A percentile compares a stretch with the other conserved stretches of the same genome.
Conservation (phyloP, 2,888 invertebrate genomes). For the Aromia moschata region DNA sequence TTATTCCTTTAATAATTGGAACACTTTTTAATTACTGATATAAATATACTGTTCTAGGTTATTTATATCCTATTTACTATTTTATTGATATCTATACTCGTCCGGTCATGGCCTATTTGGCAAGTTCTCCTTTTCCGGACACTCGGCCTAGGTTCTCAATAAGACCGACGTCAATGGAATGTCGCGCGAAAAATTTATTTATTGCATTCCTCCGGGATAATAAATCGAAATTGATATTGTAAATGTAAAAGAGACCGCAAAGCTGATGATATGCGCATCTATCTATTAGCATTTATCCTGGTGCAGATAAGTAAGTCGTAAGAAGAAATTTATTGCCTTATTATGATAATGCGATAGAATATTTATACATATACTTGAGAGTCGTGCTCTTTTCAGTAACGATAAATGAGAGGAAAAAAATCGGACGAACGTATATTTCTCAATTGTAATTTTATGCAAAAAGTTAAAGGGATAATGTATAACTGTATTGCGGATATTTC, state of each 20-base stretch:
- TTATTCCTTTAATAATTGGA: too few relatives aligned
- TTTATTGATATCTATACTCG: slow-evolving; percentile 1
- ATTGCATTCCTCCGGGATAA: slow-evolving; percentile 30
- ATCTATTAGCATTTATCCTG: slow-evolving; percentile 3
- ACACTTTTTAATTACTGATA: too few relatives aligned
- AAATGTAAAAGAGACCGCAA: slow-evolving; percentile 11
- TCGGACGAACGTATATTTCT: too few relatives aligned
- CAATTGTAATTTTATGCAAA: too few relatives aligned
- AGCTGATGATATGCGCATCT: slow-evolving; percentile 1
- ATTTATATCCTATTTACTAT: not conserved
- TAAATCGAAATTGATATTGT: slow-evolving; percentile 28
- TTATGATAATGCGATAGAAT: not conserved
- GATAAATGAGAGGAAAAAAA: too few relatives aligned
- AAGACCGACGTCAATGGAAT: slow-evolving; percentile 23
- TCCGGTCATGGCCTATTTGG: slow-evolving; percentile 9
- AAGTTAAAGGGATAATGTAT: too few relatives aligned
- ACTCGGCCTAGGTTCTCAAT: slow-evolving; percentile 10
- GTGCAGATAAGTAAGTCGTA: not conserved
- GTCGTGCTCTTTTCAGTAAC: too few relatives aligned
- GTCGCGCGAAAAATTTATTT: slow-evolving; percentile 27
- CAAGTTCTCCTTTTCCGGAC: slow-evolving; percentile 1
- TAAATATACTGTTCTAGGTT: too few relatives aligned
- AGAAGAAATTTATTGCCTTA: not conserved
- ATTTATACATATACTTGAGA: too few relatives aligned
- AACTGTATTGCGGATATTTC: too few relatives aligned